Evolutionary conservation across 2,797 vertebrate species (phyloP), one percentile per base, ranked within the genome.

Genomic region (Sarcoramphus papa): DNA sequence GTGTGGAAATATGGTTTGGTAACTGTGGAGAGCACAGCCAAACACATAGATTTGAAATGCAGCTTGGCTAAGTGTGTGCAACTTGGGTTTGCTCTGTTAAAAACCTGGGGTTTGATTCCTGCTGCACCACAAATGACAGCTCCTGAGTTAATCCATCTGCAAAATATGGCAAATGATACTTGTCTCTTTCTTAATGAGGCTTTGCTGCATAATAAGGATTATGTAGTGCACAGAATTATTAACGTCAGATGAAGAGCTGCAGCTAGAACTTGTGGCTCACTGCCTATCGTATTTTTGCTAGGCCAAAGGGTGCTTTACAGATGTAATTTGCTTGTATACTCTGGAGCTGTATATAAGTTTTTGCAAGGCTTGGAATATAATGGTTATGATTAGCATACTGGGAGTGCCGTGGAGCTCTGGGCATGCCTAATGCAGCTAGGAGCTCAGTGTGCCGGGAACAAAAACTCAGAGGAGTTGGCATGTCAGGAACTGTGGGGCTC

Each of bases 111-210:
- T 90, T 87, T 96, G 63, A 79, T 89, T 93, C 67, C 74, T 92
- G 37, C 63, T 82, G 80, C 59, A 91, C 65, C 70, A 79, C 28
- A 94, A 90, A 84, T 79, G 69, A 90, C 76, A 94, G 63, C 54
- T 86, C 54, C 88, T 89, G 83, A 94, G 77, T 74, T 94, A 96
- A 97, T 94, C 80, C 83, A 89, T 91, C 85, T 87, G 88, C 74
- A 95, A 95, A 97, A 95, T 87, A 95, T 70, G 56, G 93, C 77
- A 95, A 96, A 95, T 92, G 85, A 95, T 93, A 95, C 82, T 96
- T 96, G 70, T 93, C 80, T 93, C 63, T 94, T 93, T 94, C 93
- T 97, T 94, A 97, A 97, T 93, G 92, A 97, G 90, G 70, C 92
- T 92, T 91, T 93, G 77, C 85, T 93, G 90, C 70, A 93, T 95